phyloP scores from a whole-genome alignment of 2,797 vertebrate genomes.

The Phataginus tetradactyla region DNA sequence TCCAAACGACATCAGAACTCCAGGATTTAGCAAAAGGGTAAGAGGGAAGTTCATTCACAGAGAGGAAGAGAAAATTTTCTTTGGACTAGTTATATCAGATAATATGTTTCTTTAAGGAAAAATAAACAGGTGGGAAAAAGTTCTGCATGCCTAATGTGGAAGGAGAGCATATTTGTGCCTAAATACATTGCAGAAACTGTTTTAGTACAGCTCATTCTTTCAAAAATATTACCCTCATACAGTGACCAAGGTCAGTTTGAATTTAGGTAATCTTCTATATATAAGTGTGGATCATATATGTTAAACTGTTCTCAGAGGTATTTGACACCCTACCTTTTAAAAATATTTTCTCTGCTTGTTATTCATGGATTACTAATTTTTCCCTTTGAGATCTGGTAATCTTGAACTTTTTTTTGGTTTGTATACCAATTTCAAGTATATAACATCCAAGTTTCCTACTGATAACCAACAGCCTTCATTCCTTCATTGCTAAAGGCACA shows the following conservation, averaged over 20 bases:
- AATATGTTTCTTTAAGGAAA: constrained; percentile 85
- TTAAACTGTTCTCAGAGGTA: constrained; percentile 70
- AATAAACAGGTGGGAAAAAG: constrained; percentile 83
- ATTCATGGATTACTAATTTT: constrained; percentile 73
- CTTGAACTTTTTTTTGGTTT: constrained; percentile 55
- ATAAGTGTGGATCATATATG: constrained; percentile 74
- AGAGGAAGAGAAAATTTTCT: constrained; percentile 73
- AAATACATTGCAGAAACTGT: constrained; percentile 83
- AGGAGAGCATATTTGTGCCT: constrained; percentile 77
- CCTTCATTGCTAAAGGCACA: constrained; percentile 62
- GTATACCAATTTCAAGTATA: constrained; percentile 48
- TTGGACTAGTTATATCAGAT: constrained; percentile 78
- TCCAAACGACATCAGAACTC: constrained; percentile 59
- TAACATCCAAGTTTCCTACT: constrained; percentile 67
- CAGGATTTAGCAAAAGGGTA: constrained; percentile 57
- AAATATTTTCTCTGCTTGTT: constrained; percentile 76
- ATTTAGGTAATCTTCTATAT: constrained; percentile 79
- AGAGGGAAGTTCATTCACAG: constrained; percentile 68
- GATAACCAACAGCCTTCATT: constrained; percentile 63
- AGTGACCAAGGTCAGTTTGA: constrained; percentile 80
- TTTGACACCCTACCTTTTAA: constrained; percentile 66
- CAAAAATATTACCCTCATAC: constrained; percentile 83
- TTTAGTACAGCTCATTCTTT: constrained; percentile 81
- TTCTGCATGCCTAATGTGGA: constrained; percentile 77
- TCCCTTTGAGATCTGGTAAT: constrained; percentile 59